These are phyloP conservation scores for Opisthograptis luteolata DNA, from an alignment of 2,888 invertebrate genomes.

Conservation along the genomic window DNA sequence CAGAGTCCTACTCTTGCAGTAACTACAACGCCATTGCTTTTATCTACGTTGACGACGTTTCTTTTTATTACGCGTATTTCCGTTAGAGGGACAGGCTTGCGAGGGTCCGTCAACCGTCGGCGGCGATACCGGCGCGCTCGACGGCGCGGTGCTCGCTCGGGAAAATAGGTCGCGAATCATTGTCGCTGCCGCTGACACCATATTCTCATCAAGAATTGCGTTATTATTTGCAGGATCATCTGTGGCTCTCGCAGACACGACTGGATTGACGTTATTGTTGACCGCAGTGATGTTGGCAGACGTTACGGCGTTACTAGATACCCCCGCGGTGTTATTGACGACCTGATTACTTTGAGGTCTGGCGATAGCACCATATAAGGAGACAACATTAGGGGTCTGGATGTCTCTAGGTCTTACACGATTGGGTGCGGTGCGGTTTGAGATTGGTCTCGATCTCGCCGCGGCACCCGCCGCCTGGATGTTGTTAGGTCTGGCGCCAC, in stretches of 20 bases:
- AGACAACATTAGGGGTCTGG: background rate
- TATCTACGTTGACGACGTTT: slow-evolving; percentile 75
- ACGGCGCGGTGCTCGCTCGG: background rate
- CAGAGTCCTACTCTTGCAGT: slow-evolving; percentile 2
- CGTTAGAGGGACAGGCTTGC: slow-evolving; percentile 36
- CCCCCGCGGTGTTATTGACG: background rate
- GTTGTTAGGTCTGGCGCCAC: background rate
- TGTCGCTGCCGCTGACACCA: background rate
- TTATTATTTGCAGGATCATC: background rate
- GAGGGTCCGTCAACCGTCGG: slow-evolving; percentile 36
- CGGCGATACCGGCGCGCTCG: slow-evolving; percentile 14
- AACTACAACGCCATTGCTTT: slow-evolving; percentile 20
- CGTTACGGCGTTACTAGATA: background rate
- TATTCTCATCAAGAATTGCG: background rate
- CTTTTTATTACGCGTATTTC: slow-evolving; percentile 58
- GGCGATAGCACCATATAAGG: background rate
- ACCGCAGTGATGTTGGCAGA: background rate
- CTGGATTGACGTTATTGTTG: background rate
- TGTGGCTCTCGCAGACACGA: background rate
- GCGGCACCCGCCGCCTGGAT: background rate
- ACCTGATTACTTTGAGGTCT: background rate
- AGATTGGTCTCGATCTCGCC: no score
- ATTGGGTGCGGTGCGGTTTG: slow-evolving; percentile 9
- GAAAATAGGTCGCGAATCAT: background rate
- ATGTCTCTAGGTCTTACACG: background rate